Evolutionary conservation across 2,888 invertebrate species (phyloP).

Genomic region (Aplocera efformata): DNA sequence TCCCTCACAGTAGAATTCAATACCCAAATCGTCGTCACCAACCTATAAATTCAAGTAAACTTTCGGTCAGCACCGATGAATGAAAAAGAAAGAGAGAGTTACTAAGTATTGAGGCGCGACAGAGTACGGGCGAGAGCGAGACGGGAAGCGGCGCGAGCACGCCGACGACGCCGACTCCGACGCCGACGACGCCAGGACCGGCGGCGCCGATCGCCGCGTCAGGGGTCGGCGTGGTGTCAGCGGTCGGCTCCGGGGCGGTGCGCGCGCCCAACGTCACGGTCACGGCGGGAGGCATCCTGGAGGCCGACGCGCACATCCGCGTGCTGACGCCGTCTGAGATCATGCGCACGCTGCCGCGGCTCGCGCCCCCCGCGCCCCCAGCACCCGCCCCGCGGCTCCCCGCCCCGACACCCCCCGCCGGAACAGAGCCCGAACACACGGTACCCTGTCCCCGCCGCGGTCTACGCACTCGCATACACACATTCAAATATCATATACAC

Average conservation of each 20-base stretch:
- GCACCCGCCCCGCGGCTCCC: conserved; percentile 52
- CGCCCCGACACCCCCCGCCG: conserved; percentile 20
- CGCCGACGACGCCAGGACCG: conserved; percentile 29
- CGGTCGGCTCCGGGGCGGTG: conserved; percentile 51
- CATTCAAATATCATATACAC: conserved; percentile 9
- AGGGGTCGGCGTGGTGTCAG: conserved; percentile 20
- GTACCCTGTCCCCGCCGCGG: conserved; percentile 24
- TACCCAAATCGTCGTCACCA: too few relatives aligned
- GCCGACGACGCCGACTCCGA: conserved; percentile 44
- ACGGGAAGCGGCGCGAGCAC: conserved; percentile 31
- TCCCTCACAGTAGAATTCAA: too few relatives aligned
- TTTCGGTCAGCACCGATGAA: too few relatives aligned
- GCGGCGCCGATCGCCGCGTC: conserved; percentile 30
- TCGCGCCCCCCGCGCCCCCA: conserved; percentile 83
- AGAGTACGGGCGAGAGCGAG: conserved; percentile 52
- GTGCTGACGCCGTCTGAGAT: conserved; percentile 94
- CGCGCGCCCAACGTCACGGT: conserved; percentile 86
- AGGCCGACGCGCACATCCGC: conserved; percentile 90
- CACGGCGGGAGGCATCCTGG: conserved; percentile 81
- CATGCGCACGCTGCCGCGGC: conserved; percentile 93
- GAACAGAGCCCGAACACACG: conserved; percentile 33
- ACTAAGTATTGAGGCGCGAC: conserved; percentile 59
- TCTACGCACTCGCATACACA: conserved; percentile 21
- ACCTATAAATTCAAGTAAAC: too few relatives aligned
- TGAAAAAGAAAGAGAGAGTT: conserved; percentile 22